Base-by-base conservation (phyloP, 2,797 vertebrate genomes). In the Enteromius radiatus region DNA sequence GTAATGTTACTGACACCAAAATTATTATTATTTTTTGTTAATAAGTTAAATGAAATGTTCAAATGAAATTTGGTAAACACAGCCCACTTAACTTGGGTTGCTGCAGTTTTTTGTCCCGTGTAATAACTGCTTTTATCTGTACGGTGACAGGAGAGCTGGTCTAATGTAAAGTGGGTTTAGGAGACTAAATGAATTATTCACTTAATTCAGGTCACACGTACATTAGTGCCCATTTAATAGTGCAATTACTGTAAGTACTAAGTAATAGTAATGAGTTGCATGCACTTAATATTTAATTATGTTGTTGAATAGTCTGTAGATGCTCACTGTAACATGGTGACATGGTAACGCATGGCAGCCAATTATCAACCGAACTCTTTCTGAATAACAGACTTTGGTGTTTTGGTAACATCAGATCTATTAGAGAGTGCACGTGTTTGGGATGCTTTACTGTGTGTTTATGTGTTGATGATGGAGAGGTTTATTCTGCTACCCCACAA, bases 151-250 rank as follows among this genome's bases (percentile, higher is more conserved):
- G 26, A 63, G 5, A 31, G 21, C 21, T 80, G 17, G 23, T 80
- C 54, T 49, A 47, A 31, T 61, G 17, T 68, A 59, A 23, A 59
- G 65, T 76, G 33, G 63, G 23, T 14, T 8, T 3, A 31, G 61
- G 14, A 36, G 54, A 83, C 36, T 77, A 15, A 64, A 61, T 56
- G 0, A 68, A 82, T 78, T 84, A 81, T 78, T 69, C 80, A n/a
- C 33, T 61, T 76, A 45, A 19, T 14, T 23, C 41, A 54, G 36
- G 59, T 17, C 19, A 65, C 59, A 52, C 31, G 38, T 23, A 26
- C 63, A 78, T 38, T 68, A 68, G 31, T 19, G 14, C 11, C 31
- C 41, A 65, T 54, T 79, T 54, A 78, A 38, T 38, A 54, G 1
- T 41, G 64, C 38, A 14, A 41, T 68, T 78, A 36, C 0, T 67